Conservation (phyloP, 2,113 vertebrate species). For the Edolisoma coerulescens region DNA sequence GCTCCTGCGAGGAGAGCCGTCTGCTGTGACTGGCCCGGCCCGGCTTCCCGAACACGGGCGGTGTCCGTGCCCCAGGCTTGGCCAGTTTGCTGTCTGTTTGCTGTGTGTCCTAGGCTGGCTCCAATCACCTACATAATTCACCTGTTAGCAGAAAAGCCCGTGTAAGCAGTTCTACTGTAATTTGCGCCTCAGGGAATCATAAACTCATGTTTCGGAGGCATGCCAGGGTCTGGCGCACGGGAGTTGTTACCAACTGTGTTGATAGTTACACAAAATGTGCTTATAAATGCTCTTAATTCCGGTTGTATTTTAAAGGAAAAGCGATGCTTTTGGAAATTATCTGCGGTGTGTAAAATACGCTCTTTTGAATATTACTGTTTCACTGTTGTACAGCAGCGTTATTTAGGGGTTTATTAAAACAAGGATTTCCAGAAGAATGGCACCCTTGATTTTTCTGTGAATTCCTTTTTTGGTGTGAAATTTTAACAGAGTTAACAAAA, state of each 20-base stretch:
- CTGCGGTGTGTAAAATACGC: rapidly evolving
- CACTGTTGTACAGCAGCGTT: not conserved
- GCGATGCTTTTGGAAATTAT: not conserved
- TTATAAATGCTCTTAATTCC: not conserved
- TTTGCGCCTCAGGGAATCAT: not conserved
- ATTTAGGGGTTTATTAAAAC: not conserved
- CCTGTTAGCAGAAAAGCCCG: not conserved
- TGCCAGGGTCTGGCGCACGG: not conserved
- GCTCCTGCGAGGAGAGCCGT: rapidly evolving
- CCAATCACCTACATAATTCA: rapidly evolving
- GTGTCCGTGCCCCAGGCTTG: rapidly evolving
- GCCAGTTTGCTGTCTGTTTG: rapidly evolving
- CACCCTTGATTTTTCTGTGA: not conserved
- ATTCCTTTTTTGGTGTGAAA: not conserved
- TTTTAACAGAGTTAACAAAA: not conserved
- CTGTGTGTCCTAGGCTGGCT: no score
- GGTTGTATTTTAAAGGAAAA: not conserved
- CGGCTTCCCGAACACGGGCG: rapidly evolving
- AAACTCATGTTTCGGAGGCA: rapidly evolving
- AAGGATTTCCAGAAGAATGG: not conserved
- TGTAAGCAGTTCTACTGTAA: not conserved
- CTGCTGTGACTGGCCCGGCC: not conserved
- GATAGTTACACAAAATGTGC: not conserved
- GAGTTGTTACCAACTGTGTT: not conserved
- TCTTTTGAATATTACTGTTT: no score